Evolutionary conservation across 2,888 invertebrate species (phyloP), one percentile per base, ranked within the genome.

Genomic region (Andrena fulva): DNA sequence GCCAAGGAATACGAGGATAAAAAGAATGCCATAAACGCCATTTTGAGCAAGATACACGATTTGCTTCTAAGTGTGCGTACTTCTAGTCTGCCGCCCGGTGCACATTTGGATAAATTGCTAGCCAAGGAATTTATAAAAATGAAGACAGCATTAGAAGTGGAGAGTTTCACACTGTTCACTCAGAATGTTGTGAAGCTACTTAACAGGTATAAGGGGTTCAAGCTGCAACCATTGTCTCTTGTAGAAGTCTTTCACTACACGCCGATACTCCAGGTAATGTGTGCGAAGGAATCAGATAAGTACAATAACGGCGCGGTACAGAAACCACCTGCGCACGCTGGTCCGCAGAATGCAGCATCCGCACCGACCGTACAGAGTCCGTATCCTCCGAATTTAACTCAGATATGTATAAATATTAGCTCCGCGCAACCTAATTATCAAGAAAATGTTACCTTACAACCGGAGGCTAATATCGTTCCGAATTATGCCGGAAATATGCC

Each of bases 221-320:
- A 10, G 27, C 6, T 0, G 24, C 48, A 33, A 20, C 62, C 54
- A 27, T 35, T 82, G 35, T 3, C 75, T 27, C 10, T 31, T 1
- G 0, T 0, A 5, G 81, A 82, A n/a, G 12, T 82, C 2, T 70
- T 73, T 33, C 7, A 3, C 16, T 81, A 80, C 12, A n/a, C 69
- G 2, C 66, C 80, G 8, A 3, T 2, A n/a, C 5, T 79, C 1
- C 5, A 31, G 5, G 5, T 3, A 0, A 3, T 59, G 10, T 79
- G 24, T 48, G 0, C 10, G 16, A 1, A 0, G n/a, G 16, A 0
- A 7, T 24, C 2, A 12, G 6, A 8, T 1, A 59, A 50, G 1
- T 20, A 35, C 0, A 24, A 20, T n/a, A n/a, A 52, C 0, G 7
- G 1, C 60, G 2, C 16, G 3, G 2, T 2, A 50, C 48, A 24